Conservation (phyloP, 2,888 invertebrate genomes). For the Pimpla rufipes region DNA sequence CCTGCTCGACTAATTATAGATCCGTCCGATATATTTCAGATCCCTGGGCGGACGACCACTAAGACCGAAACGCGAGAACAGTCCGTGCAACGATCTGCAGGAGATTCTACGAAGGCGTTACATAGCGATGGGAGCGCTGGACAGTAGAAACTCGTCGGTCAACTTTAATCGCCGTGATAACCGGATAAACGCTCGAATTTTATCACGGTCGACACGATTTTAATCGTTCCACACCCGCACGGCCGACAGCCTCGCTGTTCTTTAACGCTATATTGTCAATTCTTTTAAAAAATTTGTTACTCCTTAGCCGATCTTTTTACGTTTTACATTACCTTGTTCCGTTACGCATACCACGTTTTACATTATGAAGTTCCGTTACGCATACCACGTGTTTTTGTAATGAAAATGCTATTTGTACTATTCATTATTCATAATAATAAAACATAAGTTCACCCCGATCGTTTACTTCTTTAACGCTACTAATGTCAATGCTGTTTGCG, state of each 20-base stretch:
- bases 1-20: constrained; percentile 15
- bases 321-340: too few species aligned
- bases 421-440: too few species aligned
- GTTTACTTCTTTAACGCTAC: too few species aligned
- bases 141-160: constrained; percentile 80
- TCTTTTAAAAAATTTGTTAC: too few species aligned
- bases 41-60: constrained; percentile 82
- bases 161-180: constrained; percentile 71
- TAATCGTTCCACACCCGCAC: constrained; percentile 28
- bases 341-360: too few species aligned
- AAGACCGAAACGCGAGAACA: constrained; percentile 80
- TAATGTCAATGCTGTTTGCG: too few species aligned
- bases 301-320: too few species aligned
- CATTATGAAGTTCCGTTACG: too few species aligned
- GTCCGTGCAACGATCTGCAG: constrained; percentile 84
- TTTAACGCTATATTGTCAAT: too few species aligned
- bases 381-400: too few species aligned
- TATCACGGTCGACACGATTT: constrained; percentile 54
- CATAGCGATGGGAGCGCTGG: constrained; percentile 81
- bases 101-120: constrained; percentile 83
- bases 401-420: too few species aligned
- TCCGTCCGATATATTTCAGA: constrained; percentile 71
- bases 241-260: constrained; percentile 1
- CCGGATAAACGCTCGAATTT: constrained; percentile 32
- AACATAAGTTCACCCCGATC: too few species aligned